Evolutionary conservation across 2,888 invertebrate species (phyloP).

Genomic region (Lamellibrachia columna): DNA sequence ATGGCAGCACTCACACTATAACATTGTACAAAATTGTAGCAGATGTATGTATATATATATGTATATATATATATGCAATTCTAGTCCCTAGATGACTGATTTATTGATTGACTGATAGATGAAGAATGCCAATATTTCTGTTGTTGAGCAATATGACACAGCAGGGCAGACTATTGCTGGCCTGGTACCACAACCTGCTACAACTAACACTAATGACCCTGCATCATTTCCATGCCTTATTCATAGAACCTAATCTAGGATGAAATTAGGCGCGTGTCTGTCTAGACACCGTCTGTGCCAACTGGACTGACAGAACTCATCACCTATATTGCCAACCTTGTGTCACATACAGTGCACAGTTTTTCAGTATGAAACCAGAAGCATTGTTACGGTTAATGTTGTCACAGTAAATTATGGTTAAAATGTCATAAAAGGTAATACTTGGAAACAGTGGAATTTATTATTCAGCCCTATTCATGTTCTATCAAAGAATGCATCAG

Average conservation of each 20-base stretch:
- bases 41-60: too few species aligned
- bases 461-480: too few species aligned
- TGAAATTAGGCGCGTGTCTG: not conserved
- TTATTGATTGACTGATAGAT: too few species aligned
- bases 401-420: not conserved
- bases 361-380: not conserved
- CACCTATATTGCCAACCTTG: not conserved
- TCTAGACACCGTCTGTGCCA: not conserved
- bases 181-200: not conserved
- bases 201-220: not conserved
- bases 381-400: not conserved
- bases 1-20: not conserved
- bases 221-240: not conserved
- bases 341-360: not conserved
- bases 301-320: not conserved
- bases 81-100: too few species aligned
- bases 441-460: too few species aligned
- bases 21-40: not conserved
- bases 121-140: too few species aligned
- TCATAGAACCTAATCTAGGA: not conserved
- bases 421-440: too few species aligned
- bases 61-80: too few species aligned
- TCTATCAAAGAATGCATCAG: too few species aligned
- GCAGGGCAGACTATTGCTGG: not conserved
- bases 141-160: not conserved